Evolutionary conservation across 2,797 vertebrate species (phyloP), one percentile per base, ranked within the genome.

Genomic region (Gambelia wislizenii): DNA sequence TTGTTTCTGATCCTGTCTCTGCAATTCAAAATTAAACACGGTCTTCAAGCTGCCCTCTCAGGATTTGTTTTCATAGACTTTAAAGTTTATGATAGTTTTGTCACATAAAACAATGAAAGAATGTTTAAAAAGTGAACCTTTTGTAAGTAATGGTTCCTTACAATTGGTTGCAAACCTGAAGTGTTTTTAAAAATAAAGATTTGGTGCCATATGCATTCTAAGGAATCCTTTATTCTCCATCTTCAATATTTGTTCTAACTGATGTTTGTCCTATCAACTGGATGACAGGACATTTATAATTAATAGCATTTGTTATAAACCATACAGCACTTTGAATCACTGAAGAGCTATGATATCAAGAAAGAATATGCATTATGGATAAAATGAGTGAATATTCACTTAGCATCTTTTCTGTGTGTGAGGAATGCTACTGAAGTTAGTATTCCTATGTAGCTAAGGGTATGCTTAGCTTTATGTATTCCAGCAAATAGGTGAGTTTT

Each of bases 251-350:
- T 85, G 89, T 91, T 90, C 74, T 76, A 89, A 88, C 64, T 86
- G 89, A 0, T 75, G 42, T 80, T 87, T 91, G 91, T 84, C 87
- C 75, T 92, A 92, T 83, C 87, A 88, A 93, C 92, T 94, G 95
- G 96, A 96, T 95, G 95, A 88, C 85, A 85, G 5, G 90, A 92
- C 89, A 95, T 96, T 95, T 96, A 97, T 97, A 97, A 97, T 97
- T 96, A 96, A 96, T 92, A 93, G 86, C 78, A 96, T 93, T 94
- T 91, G 92, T 89, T 89, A 91, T 91, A 95, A 94, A 93, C 94
- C 95, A 94, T 89, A 92, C 86, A 94, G 70, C 64, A 77, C 74
- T 90, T 89, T 92, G 91, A 95, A 93, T 92, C 92, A 75, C 92
- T 94, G 93, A 94, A 93, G 89, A 91, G 82, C 39, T 84, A 27